A percentile compares a stretch with the other conserved stretches of the same genome.
Evolutionary conservation across 2,888 invertebrate species (phyloP).

Genomic region (Blera fallax): DNA sequence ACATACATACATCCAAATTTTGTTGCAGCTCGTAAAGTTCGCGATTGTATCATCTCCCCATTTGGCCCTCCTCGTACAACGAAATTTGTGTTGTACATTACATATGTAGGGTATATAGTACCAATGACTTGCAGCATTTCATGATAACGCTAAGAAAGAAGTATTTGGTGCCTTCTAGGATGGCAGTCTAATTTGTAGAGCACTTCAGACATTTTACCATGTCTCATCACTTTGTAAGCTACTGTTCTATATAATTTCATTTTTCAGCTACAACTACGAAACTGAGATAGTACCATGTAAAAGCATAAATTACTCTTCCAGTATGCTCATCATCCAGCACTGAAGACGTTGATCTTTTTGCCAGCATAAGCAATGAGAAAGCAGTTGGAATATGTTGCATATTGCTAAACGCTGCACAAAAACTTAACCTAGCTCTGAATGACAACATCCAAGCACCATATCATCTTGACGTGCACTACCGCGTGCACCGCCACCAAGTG

Average conservation of each 20-base stretch:
- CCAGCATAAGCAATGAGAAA: neutral
- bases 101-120: too few relatives aligned
- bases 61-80: too few relatives aligned
- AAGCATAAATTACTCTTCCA: neutral
- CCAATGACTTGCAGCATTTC: too few relatives aligned
- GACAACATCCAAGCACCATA: constrained; percentile 28
- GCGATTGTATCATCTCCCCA: too few relatives aligned
- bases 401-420: constrained; percentile 3
- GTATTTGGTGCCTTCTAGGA: too few relatives aligned
- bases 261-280: neutral
- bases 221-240: neutral
- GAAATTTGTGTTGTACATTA: too few relatives aligned
- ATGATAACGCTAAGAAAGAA: neutral
- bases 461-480: constrained; percentile 25
- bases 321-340: neutral
- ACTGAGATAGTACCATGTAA: neutral
- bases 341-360: neutral
- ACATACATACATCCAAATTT: too few relatives aligned
- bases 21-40: too few relatives aligned
- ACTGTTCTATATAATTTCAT: neutral
- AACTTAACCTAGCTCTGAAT: neutral
- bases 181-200: too few relatives aligned
- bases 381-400: neutral
- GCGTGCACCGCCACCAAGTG: constrained; percentile 15
- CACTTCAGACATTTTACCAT: neutral